phyloP scores from a whole-genome alignment of 2,888 invertebrate genomes.

The Philereme vetulata region DNA sequence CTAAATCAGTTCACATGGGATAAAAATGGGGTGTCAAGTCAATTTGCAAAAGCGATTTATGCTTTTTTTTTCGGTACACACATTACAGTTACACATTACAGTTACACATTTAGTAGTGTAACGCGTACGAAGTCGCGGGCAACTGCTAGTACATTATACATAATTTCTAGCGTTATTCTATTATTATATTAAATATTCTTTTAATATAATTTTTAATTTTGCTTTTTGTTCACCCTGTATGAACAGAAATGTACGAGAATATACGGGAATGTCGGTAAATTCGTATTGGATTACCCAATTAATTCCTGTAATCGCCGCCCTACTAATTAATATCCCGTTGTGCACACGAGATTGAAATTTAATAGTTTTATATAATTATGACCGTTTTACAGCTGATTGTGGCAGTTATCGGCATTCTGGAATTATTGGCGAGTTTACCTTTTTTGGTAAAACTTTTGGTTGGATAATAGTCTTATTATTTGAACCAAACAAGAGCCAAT shows the following conservation, averaged over 20 bases:
- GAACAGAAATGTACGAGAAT: conserved; percentile 8
- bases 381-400: conserved; percentile 24
- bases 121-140: too few species aligned
- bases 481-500: too few species aligned
- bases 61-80: too few species aligned
- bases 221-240: conserved; percentile 11
- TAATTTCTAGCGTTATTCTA: too few species aligned
- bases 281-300: conserved; percentile 76
- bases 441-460: not conserved
- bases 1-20: too few species aligned
- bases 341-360: conserved; percentile 62
- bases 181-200: too few species aligned
- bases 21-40: too few species aligned
- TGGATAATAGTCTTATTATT: too few species aligned
- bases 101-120: too few species aligned
- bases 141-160: too few species aligned
- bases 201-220: not conserved
- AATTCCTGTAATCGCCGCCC: conserved; percentile 69
- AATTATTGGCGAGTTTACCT: not conserved
- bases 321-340: conserved; percentile 67
- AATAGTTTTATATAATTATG: conserved; percentile 62
- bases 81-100: too few species aligned
- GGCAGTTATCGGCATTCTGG: conserved; percentile 4
- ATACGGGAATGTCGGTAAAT: conserved; percentile 54
- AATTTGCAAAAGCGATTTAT: too few species aligned